Conservation (phyloP, 2,113 vertebrate genomes). For the Hoplias malabaricus region DNA sequence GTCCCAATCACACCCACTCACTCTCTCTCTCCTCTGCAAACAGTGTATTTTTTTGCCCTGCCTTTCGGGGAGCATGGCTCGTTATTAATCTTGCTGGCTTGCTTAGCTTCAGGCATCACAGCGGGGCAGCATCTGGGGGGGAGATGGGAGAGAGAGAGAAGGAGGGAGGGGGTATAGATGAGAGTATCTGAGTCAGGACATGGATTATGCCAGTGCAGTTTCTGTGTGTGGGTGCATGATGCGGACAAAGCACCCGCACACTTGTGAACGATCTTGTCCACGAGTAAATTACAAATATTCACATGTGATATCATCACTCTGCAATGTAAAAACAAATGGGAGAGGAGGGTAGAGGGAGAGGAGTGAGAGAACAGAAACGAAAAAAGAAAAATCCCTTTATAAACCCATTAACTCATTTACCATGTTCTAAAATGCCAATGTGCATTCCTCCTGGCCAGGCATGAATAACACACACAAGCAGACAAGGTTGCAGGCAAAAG, state of each 20-base stretch:
- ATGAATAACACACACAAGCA: slow-evolving; percentile 31
- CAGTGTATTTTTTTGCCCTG: slow-evolving; percentile 76
- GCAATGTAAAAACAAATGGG: slow-evolving; percentile 42
- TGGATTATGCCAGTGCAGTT: slow-evolving; percentile 43
- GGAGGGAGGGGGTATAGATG: slow-evolving; percentile 33
- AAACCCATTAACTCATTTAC: slow-evolving; percentile 43
- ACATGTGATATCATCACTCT: slow-evolving; percentile 27
- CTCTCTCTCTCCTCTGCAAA: slow-evolving; percentile 65
- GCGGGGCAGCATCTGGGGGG: slow-evolving; percentile 68
- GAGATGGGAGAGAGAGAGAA: slow-evolving; percentile 48
- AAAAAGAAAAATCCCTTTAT: slow-evolving; percentile 44
- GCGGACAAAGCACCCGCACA: slow-evolving; percentile 52
- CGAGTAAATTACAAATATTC: slow-evolving; percentile 40
- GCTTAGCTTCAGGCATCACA: slow-evolving; percentile 75
- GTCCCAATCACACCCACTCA: slow-evolving; percentile 47
- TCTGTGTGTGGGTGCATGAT: slow-evolving; percentile 52
- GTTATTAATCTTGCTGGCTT: slow-evolving; percentile 80
- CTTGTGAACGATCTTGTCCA: slow-evolving; percentile 33
- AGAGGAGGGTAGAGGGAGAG: slow-evolving; percentile 14
- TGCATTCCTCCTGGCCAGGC: slow-evolving; percentile 29
- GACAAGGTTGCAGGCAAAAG: slow-evolving; percentile 40
- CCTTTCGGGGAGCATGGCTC: slow-evolving; percentile 74
- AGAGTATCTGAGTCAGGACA: slow-evolving; percentile 47
- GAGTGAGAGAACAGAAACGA: slow-evolving; percentile 46
- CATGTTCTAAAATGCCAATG: slow-evolving; percentile 30